Conservation (phyloP, 2,113 vertebrate genomes). For the Stictonetta naevosa region DNA sequence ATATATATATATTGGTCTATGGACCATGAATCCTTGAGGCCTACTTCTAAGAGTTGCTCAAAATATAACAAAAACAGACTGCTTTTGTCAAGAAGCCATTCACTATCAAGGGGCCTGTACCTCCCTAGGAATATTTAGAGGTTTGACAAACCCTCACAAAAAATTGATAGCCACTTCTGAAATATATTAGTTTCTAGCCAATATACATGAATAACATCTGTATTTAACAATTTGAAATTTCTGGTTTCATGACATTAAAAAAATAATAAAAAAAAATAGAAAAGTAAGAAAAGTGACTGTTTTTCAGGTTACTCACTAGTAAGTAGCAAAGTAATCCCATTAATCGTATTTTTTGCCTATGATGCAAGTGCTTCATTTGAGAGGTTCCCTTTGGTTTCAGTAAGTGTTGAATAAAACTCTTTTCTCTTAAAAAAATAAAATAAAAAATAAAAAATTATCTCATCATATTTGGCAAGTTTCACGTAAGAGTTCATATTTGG, state of each 20-base stretch:
- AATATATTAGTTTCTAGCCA: not conserved
- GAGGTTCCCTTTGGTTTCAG: not conserved
- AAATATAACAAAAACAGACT: not conserved
- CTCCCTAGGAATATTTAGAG: not conserved
- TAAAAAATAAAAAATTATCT: not conserved
- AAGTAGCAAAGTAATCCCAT: not conserved
- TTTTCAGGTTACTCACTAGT: not conserved
- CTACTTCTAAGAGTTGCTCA: not conserved
- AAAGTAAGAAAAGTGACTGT: not conserved
- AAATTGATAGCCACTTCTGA: not conserved
- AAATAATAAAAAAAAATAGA: too few species aligned
- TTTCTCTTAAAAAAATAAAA: not conserved
- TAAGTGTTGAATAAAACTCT: not conserved
- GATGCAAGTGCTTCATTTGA: not conserved
- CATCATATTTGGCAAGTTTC: not conserved
- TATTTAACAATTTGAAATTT: not conserved
- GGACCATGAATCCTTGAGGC: not conserved
- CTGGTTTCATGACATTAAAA: not conserved
- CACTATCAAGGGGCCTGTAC: fast-evolving
- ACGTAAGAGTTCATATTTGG: not conserved
- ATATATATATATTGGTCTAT: not conserved
- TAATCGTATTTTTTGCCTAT: not conserved
- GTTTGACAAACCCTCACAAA: not conserved
- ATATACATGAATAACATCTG: fast-evolving
- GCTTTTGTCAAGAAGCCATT: not conserved